Evolutionary conservation across 2,888 invertebrate genomes (phyloP), one percentile per base, ranked within the genome.

Genomic region (Cremastinae sp.): DNA sequence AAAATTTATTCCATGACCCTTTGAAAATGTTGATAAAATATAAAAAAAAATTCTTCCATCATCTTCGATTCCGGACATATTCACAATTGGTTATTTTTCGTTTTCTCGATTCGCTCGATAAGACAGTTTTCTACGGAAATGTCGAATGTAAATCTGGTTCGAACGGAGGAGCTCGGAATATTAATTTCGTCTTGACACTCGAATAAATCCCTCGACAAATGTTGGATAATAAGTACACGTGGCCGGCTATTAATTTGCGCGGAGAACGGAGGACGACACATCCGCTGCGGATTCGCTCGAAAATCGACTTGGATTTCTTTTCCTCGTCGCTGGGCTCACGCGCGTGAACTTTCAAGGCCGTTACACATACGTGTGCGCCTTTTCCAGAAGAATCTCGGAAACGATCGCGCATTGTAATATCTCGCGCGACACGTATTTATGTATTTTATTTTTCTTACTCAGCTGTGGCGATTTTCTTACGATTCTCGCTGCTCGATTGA

Each of bases 141-240:
- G 41, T 22, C 16, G 22, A 43, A 36, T 14, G 47, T 38, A 18
- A 68, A n/a, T n/a, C n/a, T n/a, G n/a, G n/a, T n/a, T 53, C 36
- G 53, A 54, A n/a, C 36, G 56, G 9, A 22, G 22, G 41, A 66
- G 41, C 47, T 5, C 28, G 12, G 12, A 36, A 53, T 58, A 76
- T 76, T 72, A 76, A 64, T 65, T 73, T 38, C 36, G 16, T 53
- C 58, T 43, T 38, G 68, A 69, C 45, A 34, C 12, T 45, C 20
- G 28, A 47, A 59, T 58, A 53, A 64, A 69, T 73, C 59, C 47
- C 53, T 38, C 45, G 69, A 58, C 76, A 76, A 62, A 76, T 76
- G 76, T 75, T 49, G 43, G 56, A 43, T 49, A 62, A 75, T 22
- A 36, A 75, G n/a, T 47, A 22, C 7, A 49, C 34, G 49, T 56